A percentile compares a stretch with the other conserved stretches of the same genome.
phyloP scores from a whole-genome alignment of 2,797 vertebrate species.

The Glyptemys insculpta region DNA sequence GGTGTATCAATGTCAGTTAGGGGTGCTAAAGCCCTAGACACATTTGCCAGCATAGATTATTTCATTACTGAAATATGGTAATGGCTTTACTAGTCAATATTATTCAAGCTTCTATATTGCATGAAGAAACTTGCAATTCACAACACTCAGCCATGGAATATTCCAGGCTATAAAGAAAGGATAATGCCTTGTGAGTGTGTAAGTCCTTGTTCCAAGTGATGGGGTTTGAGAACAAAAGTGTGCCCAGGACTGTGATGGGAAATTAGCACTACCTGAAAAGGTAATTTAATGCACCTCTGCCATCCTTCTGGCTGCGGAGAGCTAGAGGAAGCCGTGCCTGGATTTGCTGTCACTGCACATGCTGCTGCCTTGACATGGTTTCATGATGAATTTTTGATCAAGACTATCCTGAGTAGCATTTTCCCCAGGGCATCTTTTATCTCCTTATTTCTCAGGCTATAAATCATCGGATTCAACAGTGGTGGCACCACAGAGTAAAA shows the following conservation, averaged over 20 bases:
- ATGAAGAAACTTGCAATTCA: background rate
- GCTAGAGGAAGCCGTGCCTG: too few species aligned
- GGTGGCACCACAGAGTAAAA: slow-evolving; percentile 65
- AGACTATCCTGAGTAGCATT: background rate
- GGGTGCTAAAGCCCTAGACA: background rate
- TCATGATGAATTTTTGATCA: background rate
- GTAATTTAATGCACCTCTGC: background rate
- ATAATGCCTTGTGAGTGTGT: background rate
- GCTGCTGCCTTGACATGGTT: background rate
- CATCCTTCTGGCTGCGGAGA: background rate
- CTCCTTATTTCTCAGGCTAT: slow-evolving; percentile 59
- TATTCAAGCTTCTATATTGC: background rate
- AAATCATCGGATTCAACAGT: slow-evolving; percentile 62
- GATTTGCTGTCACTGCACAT: background rate
- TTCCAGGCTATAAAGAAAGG: background rate
- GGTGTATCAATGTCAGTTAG: too few species aligned
- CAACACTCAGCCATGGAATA: background rate
- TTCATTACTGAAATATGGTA: background rate
- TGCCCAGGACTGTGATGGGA: background rate
- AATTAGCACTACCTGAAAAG: background rate
- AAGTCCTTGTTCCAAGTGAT: background rate
- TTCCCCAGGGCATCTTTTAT: slow-evolving; percentile 41
- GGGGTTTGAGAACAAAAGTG: background rate
- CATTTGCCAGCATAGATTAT: background rate
- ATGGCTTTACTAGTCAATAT: background rate